These are phyloP conservation scores for Tolypeutes matacus DNA, from an alignment of 2,797 vertebrate species.

Conservation along the genomic window DNA sequence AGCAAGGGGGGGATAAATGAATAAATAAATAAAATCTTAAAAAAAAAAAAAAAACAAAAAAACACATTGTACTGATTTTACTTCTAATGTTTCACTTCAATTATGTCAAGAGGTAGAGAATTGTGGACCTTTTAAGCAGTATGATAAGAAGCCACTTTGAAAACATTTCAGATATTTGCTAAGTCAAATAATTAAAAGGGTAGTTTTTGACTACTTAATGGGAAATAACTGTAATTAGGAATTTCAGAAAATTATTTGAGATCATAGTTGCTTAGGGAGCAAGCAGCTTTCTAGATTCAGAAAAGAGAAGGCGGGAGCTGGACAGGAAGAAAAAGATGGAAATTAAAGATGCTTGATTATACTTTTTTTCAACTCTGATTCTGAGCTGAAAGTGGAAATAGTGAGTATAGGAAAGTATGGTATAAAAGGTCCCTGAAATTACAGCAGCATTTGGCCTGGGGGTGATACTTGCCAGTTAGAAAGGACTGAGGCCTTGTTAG, in stretches of 20 bases:
- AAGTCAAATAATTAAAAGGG: neutral
- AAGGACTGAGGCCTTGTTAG: neutral
- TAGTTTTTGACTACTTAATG: neutral
- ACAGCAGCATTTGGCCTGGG: neutral
- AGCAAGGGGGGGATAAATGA: too few species aligned
- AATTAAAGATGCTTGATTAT: neutral
- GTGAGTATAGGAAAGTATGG: neutral
- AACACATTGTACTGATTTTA: neutral
- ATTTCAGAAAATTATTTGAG: slow-evolving; percentile 19
- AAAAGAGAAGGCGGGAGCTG: neutral
- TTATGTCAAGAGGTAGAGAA: neutral
- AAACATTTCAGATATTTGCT: neutral
- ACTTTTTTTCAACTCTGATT: neutral
- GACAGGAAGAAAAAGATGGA: neutral
- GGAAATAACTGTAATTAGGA: neutral
- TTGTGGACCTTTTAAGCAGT: neutral
- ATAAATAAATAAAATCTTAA: too few species aligned
- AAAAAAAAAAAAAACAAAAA: too few species aligned
- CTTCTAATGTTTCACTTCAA: neutral
- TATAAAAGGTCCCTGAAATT: neutral
- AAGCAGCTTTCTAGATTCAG: neutral
- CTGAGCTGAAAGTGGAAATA: neutral
- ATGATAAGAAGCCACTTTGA: neutral
- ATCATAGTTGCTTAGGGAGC: neutral
- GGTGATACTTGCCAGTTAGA: neutral